A percentile compares a stretch with the other conserved stretches of the same genome.
Conservation (phyloP, 2,888 invertebrate genomes). For the Callyntrura sp. region DNA sequence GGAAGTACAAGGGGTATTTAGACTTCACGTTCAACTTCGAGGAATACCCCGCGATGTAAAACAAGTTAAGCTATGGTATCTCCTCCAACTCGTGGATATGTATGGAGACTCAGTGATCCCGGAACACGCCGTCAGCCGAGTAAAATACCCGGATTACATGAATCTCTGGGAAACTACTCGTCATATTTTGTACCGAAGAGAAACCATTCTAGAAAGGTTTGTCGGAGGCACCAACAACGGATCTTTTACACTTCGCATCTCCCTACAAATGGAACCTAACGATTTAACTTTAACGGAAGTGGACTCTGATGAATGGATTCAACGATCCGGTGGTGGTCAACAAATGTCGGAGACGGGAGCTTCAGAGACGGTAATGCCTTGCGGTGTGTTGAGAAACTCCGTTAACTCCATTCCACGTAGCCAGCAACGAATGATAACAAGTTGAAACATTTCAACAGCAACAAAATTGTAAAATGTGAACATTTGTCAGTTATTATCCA, state of each 20-base stretch:
- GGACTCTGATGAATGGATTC: conserved; percentile 78
- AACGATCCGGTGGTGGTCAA: neutral
- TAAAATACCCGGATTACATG: conserved; percentile 78
- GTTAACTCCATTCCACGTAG: neutral
- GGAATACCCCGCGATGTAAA: conserved; percentile 71
- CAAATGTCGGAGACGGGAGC: neutral
- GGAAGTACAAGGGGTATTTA: conserved; percentile 76
- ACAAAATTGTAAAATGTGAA: neutral
- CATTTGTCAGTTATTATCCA: no score
- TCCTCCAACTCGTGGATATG: conserved; percentile 75
- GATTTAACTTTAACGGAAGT: conserved; percentile 67
- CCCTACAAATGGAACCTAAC: conserved; percentile 75
- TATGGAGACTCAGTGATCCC: conserved; percentile 79
- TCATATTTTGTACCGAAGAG: conserved; percentile 76
- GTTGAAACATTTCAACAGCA: neutral
- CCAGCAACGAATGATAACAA: neutral
- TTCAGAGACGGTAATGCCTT: neutral
- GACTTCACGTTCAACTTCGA: conserved; percentile 78
- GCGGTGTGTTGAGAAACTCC: neutral
- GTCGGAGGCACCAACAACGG: conserved; percentile 39
- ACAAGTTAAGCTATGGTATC: conserved; percentile 76
- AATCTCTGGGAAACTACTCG: conserved; percentile 76
- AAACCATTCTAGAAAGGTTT: conserved; percentile 74
- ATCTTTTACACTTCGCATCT: conserved; percentile 66
- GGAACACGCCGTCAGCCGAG: conserved; percentile 70